Evolutionary conservation across 2,797 vertebrate genomes (phyloP), one percentile per base, ranked within the genome.

Genomic region (Centropyge bicolor): DNA sequence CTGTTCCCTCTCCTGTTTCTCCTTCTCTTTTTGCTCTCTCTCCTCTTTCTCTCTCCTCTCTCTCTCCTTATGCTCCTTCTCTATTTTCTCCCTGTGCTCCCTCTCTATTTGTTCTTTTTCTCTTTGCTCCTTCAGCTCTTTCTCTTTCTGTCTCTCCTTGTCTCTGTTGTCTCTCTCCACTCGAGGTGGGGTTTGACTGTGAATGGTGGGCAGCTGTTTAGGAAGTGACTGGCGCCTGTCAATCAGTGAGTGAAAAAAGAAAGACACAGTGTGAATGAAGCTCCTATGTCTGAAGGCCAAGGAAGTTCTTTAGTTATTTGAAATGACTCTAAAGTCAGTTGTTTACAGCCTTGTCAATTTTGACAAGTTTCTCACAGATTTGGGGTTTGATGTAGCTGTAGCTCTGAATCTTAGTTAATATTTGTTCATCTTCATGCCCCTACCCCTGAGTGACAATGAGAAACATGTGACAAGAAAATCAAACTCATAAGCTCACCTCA

Each of bases 161-260:
- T 91, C 81, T 76, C 73, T 67, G 56, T 90, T 86, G 1, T 89
- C 92, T 79, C 91, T 82, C 41, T 96, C 94, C 74, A 91, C 74
- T 22, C 88, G 89, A 13, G 93, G 91, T 5, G 93, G 93, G 13
- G 91, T 93, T 71, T 86, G 94, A 62, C 71, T 91, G 46, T 90
- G 95, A 7, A 93, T 72, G 6, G 89, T 84, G 8, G 88, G 90
- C 0, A 94, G 81, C 6, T 94, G 95, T 86, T 97, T 97, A 31
- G 95, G 91, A n/a, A 97, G 95, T 20, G 96, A 94, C 5, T 97
- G 97, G 14, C 96, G 95, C 77, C 97, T 98, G 88, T 66, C 56
- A 67, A 38, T 62, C 8, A 80, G 38, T 13, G 16, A 12, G 40
- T 22, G 13, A 5, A 72, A 62, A 78, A 56, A 54, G 13, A 74